Evolutionary conservation across 2,113 vertebrate genomes (phyloP).

Genomic region (Cebus imitator): DNA sequence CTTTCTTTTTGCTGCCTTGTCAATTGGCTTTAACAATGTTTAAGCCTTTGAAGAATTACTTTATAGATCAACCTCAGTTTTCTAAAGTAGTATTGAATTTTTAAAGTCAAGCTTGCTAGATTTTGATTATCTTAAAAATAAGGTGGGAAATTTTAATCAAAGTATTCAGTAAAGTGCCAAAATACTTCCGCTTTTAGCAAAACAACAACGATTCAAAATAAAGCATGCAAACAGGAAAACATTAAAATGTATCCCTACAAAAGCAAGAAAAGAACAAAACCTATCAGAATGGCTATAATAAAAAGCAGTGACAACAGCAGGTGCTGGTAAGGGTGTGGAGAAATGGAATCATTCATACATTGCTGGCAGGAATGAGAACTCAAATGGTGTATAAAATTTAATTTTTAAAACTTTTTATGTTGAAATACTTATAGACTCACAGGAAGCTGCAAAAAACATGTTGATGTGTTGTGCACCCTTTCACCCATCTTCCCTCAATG

Average conservation of each 20-base stretch:
- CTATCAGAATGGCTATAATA: background rate
- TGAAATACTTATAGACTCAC: background rate
- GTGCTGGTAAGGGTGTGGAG: background rate
- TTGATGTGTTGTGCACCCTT: fast-evolving
- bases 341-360: background rate
- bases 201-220: background rate
- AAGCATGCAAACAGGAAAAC: background rate
- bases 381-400: background rate
- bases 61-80: background rate
- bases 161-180: background rate
- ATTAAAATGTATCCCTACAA: background rate
- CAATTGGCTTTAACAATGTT: background rate
- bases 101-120: background rate
- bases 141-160: background rate
- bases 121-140: constrained; percentile 43
- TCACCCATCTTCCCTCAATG: background rate
- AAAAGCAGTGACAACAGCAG: background rate
- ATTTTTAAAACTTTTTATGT: background rate
- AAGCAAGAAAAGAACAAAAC: background rate
- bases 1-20: background rate
- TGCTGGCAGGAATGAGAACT: background rate
- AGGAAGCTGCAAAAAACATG: background rate
- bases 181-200: background rate
- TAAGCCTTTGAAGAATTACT: background rate
- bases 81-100: background rate